Conservation (phyloP, 2,888 invertebrate genomes). For the Chrysolina americana region DNA sequence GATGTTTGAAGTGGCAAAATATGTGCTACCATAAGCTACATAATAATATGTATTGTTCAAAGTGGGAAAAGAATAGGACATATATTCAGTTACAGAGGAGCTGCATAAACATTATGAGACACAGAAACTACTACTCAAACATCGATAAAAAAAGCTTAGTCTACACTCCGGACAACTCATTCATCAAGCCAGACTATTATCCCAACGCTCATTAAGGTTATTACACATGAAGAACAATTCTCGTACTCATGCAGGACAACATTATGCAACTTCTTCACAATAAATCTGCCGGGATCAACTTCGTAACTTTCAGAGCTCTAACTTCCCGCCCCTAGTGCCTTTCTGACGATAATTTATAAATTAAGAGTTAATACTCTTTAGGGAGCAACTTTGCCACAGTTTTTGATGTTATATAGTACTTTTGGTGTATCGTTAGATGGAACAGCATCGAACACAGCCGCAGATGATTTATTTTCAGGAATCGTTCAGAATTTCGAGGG, state of each 20-base stretch:
- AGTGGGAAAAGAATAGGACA: no score
- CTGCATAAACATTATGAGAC: no score
- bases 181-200: not conserved
- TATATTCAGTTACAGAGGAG: no score
- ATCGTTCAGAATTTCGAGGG: not conserved
- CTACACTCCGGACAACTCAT: not conserved
- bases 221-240: constrained; percentile 7
- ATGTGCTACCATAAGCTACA: no score
- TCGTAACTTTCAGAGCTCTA: constrained; percentile 14
- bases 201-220: constrained; percentile 3
- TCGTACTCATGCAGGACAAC: not conserved
- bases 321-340: constrained; percentile 15
- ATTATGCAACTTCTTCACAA: constrained; percentile 17
- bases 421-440: constrained; percentile 17
- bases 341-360: constrained; percentile 18
- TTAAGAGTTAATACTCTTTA: constrained; percentile 22
- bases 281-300: constrained; percentile 20
- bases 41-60: no score
- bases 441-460: constrained; percentile 2
- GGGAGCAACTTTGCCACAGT: constrained; percentile 14
- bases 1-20: no score
- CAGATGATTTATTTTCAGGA: not conserved
- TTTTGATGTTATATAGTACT: constrained; percentile 14
- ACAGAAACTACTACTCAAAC: no score
- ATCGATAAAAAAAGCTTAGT: not conserved